These are phyloP conservation scores for Cydia amplana DNA, from an alignment of 1,140 invertebrate genomes.

Conservation along the genomic window DNA sequence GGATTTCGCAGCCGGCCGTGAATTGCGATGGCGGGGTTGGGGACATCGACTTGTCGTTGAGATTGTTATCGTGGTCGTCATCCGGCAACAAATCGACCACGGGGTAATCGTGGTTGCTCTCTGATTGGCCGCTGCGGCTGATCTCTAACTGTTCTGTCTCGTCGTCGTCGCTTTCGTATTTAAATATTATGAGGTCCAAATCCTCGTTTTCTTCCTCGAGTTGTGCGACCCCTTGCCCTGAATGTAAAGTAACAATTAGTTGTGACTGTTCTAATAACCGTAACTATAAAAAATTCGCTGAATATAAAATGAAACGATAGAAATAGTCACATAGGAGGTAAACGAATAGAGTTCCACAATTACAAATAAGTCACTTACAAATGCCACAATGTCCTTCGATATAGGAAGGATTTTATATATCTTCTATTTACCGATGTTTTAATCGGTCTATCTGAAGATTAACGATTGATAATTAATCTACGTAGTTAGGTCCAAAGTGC, in stretches of 20 bases:
- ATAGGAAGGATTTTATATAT: background rate
- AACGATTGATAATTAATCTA: background rate
- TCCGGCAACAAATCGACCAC: constrained; percentile 94
- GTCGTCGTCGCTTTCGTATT: constrained; percentile 91
- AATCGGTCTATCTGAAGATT: background rate
- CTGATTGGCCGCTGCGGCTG: constrained; percentile 66
- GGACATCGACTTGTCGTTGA: constrained; percentile 92
- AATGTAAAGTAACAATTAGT: constrained; percentile 52
- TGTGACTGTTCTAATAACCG: no score
- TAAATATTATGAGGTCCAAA: constrained; percentile 93
- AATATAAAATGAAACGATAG: no score
- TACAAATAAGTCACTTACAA: background rate
- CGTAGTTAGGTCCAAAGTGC: background rate
- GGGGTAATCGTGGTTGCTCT: constrained; percentile 83
- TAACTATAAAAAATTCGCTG: no score
- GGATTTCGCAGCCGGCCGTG: constrained; percentile 97
- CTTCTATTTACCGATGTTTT: background rate
- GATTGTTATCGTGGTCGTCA: constrained; percentile 91
- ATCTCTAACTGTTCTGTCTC: constrained; percentile 83
- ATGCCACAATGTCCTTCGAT: background rate
- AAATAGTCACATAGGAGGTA: no score
- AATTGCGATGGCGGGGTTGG: constrained; percentile 96
- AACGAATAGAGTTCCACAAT: no score
- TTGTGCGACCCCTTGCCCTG: constrained; percentile 96
- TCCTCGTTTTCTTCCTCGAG: constrained; percentile 99